Conservation (phyloP, 2,888 invertebrate genomes). For the Drosophila kambysellisi region DNA sequence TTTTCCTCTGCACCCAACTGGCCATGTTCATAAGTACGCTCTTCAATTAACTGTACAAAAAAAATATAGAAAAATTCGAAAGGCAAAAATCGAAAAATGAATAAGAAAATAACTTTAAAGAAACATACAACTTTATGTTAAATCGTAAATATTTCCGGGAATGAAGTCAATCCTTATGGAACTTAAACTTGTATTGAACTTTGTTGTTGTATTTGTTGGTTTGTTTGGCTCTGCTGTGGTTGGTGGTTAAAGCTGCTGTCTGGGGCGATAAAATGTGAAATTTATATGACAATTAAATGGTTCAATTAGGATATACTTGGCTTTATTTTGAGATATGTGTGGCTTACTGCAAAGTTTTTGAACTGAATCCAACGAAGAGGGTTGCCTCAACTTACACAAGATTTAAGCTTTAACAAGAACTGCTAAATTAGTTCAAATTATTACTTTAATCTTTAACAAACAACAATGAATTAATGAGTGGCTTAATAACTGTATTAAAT, state of each 20-base stretch:
- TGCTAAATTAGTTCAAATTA: not conserved
- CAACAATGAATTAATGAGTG: not conserved
- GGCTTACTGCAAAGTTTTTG: slow-evolving; percentile 4
- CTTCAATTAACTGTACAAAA: slow-evolving; percentile 71
- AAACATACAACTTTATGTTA: slow-evolving; percentile 55
- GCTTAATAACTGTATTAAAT: not conserved
- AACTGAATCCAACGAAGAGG: not conserved
- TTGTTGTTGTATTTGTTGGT: slow-evolving; percentile 24
- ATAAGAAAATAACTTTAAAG: slow-evolving; percentile 34
- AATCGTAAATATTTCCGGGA: slow-evolving; percentile 64
- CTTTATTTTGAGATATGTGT: slow-evolving; percentile 47
- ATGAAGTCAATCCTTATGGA: slow-evolving; percentile 36
- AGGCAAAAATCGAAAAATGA: slow-evolving; percentile 1
- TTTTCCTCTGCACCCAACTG: slow-evolving; percentile 30
- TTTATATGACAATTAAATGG: slow-evolving; percentile 71
- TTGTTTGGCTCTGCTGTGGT: slow-evolving; percentile 37
- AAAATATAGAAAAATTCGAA: not conserved
- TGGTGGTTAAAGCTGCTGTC: slow-evolving; percentile 22
- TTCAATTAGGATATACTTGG: slow-evolving; percentile 60
- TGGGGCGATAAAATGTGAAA: slow-evolving; percentile 53
- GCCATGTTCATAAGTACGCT: slow-evolving; percentile 62
- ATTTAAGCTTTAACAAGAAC: not conserved
- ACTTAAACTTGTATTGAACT: slow-evolving; percentile 43
- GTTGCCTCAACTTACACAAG: not conserved
- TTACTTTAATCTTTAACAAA: no score